Conservation (phyloP, 2,888 invertebrate species). For the Miltochrista miniata region DNA sequence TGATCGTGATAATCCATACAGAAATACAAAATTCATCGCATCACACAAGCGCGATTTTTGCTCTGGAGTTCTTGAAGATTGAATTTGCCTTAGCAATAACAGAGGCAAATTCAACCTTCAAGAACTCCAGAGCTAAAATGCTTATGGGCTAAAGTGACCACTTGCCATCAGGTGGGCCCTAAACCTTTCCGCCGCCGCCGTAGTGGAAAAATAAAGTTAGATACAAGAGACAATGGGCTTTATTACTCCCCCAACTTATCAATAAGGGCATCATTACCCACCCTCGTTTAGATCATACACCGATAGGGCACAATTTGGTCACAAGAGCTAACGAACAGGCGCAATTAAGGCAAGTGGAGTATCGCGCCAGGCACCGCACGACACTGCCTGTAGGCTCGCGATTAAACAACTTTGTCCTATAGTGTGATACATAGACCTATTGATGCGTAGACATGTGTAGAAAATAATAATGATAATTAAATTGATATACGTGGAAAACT, state of each 20-base stretch:
- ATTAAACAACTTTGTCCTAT: conserved; percentile 62
- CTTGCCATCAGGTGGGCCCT: no score
- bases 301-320: conserved; percentile 29
- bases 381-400: conserved; percentile 56
- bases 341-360: conserved; percentile 55
- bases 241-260: neutral
- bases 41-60: no score
- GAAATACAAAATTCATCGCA: no score
- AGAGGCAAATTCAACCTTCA: no score
- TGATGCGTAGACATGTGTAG: conserved; percentile 11
- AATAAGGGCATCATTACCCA: conserved; percentile 5
- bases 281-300: conserved; percentile 13
- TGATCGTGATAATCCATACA: no score
- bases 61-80: no score
- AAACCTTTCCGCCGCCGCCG: no score
- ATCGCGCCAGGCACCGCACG: conserved; percentile 60
- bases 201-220: no score
- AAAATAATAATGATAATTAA: neutral
- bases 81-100: no score
- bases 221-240: neutral
- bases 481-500: neutral
- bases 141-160: no score
- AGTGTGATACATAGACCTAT: conserved; percentile 20
- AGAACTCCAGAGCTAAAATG: no score
- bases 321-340: conserved; percentile 46